These are phyloP conservation scores for Whitmania pigra DNA, from an alignment of 1,140 invertebrate genomes.

Conservation along the genomic window DNA sequence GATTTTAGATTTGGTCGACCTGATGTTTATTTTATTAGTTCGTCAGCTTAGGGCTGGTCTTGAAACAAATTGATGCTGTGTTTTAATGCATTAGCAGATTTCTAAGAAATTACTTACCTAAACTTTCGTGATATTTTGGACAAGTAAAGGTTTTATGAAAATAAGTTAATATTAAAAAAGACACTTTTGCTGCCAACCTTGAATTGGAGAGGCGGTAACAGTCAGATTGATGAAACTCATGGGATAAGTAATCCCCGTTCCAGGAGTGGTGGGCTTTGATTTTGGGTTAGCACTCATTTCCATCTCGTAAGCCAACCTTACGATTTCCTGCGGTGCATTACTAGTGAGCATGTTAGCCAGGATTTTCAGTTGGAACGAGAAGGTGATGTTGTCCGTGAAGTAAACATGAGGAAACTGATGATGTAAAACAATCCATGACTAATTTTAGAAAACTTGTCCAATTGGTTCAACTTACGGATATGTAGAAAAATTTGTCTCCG, in stretches of 20 bases:
- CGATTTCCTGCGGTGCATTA: not conserved
- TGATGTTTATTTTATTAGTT: not conserved
- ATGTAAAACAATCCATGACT: not conserved
- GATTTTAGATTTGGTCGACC: not conserved
- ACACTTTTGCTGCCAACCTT: not conserved
- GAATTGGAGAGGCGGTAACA: not conserved
- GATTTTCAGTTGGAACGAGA: slow-evolving; percentile 21
- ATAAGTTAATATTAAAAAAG: too few relatives aligned
- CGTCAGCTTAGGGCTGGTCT: not conserved
- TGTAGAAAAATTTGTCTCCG: slow-evolving; percentile 13
- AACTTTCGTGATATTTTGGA: too few relatives aligned
- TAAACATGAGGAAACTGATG: slow-evolving; percentile 26
- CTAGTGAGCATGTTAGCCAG: not conserved
- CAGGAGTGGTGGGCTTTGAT: not conserved
- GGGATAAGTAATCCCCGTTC: not conserved
- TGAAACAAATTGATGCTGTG: not conserved
- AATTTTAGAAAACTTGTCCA: not conserved
- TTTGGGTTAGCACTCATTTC: not conserved
- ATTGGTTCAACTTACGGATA: slow-evolving; percentile 18
- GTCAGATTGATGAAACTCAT: slow-evolving; percentile 6
- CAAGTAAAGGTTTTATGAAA: too few relatives aligned
- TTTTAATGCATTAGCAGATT: not conserved
- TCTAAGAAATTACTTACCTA: not conserved
- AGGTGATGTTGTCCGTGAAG: slow-evolving; percentile 26
- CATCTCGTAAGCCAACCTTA: slow-evolving; percentile 1